phyloP scores from a whole-genome alignment of 2,797 vertebrate genomes.

The Alfaro cultratus region DNA sequence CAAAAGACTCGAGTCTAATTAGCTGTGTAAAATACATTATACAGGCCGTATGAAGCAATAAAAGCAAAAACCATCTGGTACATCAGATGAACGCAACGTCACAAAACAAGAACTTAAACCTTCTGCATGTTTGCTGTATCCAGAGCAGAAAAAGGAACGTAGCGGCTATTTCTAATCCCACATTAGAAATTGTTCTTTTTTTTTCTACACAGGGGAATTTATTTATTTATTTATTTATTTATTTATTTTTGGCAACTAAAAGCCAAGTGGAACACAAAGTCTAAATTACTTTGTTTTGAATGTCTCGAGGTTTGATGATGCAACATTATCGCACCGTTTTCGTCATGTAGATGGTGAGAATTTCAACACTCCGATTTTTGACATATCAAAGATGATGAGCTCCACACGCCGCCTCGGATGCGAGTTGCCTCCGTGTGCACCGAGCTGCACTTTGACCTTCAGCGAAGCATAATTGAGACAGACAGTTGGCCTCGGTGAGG shows the following conservation, averaged over 20 bases:
- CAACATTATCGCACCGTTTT: too few relatives aligned
- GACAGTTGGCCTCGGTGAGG: constrained; percentile 17
- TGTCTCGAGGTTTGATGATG: background rate
- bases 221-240: too few relatives aligned
- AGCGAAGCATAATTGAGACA: constrained; percentile 13
- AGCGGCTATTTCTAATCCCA: background rate
- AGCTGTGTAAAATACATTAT: background rate
- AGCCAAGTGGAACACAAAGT: background rate
- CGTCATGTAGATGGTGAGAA: background rate
- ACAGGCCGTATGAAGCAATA: background rate
- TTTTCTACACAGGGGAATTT: too few relatives aligned
- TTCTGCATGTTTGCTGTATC: background rate
- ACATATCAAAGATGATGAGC: background rate
- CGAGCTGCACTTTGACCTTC: constrained; percentile 11
- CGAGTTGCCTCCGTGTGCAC: background rate
- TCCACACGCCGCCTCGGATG: background rate
- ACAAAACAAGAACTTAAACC: background rate
- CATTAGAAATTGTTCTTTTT: background rate
- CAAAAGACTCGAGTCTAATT: background rate
- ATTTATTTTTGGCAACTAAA: background rate
- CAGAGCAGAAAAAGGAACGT: background rate
- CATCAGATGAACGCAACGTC: background rate
- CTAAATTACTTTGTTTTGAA: background rate
- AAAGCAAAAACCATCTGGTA: background rate
- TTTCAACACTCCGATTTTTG: background rate